Evolutionary conservation across 1,140 invertebrate species (phyloP).

Genomic region (Papilio aristodemus): DNA sequence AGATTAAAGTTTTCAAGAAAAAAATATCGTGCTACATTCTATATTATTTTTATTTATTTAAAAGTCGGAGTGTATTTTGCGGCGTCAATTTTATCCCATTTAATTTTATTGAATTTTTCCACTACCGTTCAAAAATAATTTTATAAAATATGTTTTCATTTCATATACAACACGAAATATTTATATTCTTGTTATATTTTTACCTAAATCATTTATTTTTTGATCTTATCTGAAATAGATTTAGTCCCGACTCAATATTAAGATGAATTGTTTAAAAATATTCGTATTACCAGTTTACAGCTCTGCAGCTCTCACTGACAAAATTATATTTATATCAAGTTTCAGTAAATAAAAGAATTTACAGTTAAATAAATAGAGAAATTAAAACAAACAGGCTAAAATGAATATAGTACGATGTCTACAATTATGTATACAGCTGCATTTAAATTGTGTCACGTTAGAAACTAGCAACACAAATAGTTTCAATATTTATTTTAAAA

Average conservation of each 20-base stretch:
- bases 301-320: too few species aligned
- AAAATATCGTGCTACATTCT: neutral
- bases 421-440: neutral
- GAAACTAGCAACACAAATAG: constrained; percentile 4
- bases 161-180: neutral
- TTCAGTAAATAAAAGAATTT: neutral
- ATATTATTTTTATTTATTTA: constrained; percentile 11
- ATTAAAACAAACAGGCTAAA: neutral
- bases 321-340: neutral
- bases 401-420: neutral
- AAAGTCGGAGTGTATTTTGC: neutral
- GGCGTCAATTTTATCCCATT: constrained; percentile 1
- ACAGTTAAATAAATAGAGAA: neutral
- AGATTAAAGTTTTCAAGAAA: constrained; percentile 16
- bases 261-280: too few species aligned
- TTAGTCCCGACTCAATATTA: too few species aligned
- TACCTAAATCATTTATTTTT: too few species aligned
- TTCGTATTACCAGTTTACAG: too few species aligned
- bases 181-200: neutral
- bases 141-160: neutral
- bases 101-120: too few species aligned
- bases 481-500: constrained; percentile 2
- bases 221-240: too few species aligned
- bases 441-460: constrained; percentile 15
- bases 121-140: neutral